phyloP scores from a whole-genome alignment of 2,797 vertebrate species.

The Labroides dimidiatus region DNA sequence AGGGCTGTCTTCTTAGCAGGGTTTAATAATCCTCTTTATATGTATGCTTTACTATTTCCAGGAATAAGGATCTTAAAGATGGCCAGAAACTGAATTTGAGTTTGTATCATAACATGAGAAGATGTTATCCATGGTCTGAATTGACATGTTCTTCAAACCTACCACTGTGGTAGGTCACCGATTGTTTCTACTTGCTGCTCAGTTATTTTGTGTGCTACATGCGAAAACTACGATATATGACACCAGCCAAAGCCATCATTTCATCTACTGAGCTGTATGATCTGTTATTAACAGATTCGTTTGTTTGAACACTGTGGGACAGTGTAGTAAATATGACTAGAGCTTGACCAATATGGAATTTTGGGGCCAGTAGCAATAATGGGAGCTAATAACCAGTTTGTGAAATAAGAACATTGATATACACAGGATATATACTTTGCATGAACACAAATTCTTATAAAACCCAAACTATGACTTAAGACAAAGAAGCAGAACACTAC shows the following conservation, averaged over 20 bases:
- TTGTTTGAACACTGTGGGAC: not conserved
- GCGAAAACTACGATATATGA: too few relatives aligned
- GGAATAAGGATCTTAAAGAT: too few relatives aligned
- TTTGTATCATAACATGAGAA: not conserved
- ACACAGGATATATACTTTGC: too few relatives aligned
- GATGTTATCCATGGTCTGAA: not conserved
- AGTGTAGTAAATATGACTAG: conserved; percentile 4
- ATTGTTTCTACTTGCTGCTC: not conserved
- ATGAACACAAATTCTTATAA: too few relatives aligned
- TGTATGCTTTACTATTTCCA: too few relatives aligned
- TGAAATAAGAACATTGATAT: too few relatives aligned
- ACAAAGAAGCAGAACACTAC: too few relatives aligned
- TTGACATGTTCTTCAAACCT: not conserved
- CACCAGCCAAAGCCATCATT: too few relatives aligned
- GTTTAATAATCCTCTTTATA: not conserved
- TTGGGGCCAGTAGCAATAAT: too few relatives aligned
- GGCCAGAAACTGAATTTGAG: not conserved
- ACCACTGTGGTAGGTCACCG: not conserved
- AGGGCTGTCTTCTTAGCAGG: not conserved
- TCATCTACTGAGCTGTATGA: not conserved
- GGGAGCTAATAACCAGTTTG: too few relatives aligned
- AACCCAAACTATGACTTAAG: too few relatives aligned
- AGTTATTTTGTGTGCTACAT: not conserved
- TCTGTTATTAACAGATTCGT: not conserved
- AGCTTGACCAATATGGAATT: too few relatives aligned